Conservation (phyloP, 37 sponge, comb jelly and placozoan genomes). For the Lycopodina hypogea region DNA sequence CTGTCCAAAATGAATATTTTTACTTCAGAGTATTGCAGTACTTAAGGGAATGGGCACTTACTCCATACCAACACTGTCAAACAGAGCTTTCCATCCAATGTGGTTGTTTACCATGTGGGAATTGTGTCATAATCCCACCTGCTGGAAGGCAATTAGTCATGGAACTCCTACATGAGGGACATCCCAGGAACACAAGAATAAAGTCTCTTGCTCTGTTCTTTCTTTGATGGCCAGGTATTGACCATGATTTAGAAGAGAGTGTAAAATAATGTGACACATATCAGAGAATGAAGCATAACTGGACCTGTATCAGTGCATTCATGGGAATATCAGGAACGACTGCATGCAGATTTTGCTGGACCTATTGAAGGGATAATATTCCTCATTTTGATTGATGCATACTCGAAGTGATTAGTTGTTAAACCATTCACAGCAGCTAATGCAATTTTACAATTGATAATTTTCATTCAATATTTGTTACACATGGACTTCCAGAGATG, state of each 20-base stretch:
- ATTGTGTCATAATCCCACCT: too few species aligned
- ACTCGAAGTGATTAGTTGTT: neutral
- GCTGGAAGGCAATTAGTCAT: neutral
- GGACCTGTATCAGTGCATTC: neutral
- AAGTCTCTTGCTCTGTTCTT: neutral
- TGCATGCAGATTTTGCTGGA: neutral
- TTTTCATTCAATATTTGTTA: neutral
- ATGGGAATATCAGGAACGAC: too few species aligned
- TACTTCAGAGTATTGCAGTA: too few species aligned
- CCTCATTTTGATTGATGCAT: too few species aligned
- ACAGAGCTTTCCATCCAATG: too few species aligned
- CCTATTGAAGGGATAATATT: neutral
- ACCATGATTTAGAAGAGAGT: neutral
- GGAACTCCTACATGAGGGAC: neutral
- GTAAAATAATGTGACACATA: neutral
- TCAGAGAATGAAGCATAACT: neutral
- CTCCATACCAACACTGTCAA: too few species aligned
- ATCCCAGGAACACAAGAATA: neutral
- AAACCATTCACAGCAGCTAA: neutral
- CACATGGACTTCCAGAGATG: neutral
- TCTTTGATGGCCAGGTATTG: conserved; percentile 8
- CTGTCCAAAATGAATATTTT: too few species aligned
- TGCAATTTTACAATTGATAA: neutral
- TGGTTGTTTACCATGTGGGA: too few species aligned
- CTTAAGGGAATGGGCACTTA: too few species aligned